A percentile compares a stretch with the other conserved stretches of the same genome.
These are phyloP conservation scores for Ricordea florida DNA, from an alignment of 92 coral and sea anemone species.

Conservation along the genomic window DNA sequence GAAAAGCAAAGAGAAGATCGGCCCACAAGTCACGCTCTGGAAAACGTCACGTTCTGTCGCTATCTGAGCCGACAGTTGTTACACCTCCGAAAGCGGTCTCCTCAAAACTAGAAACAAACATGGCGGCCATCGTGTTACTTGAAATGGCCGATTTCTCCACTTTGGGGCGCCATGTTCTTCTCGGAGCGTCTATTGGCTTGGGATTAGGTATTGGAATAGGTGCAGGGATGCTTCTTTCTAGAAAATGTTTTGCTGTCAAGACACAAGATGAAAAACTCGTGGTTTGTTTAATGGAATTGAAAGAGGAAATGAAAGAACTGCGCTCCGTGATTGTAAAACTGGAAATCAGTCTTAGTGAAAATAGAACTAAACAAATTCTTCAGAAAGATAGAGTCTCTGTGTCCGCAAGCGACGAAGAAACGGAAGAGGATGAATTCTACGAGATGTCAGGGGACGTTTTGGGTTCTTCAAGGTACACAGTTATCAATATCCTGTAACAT, in stretches of 20 bases:
- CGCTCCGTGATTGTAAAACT: constrained; percentile 60
- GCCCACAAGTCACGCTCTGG: background rate
- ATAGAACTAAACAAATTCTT: background rate
- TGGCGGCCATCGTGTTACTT: constrained; percentile 60
- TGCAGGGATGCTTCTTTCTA: constrained; percentile 65
- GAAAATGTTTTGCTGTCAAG: constrained; percentile 33
- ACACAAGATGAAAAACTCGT: constrained; percentile 62
- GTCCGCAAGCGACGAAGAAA: constrained; percentile 42
- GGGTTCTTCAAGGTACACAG: constrained; percentile 7
- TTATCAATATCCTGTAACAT: too few species aligned
- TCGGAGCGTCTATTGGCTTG: constrained; percentile 83
- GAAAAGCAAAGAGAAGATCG: background rate
- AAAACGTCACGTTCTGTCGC: background rate
- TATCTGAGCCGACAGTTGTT: too few species aligned
- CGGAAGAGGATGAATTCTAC: constrained; percentile 82
- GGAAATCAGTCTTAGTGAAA: constrained; percentile 11
- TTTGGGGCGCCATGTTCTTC: constrained; percentile 57
- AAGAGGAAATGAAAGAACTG: constrained; percentile 76
- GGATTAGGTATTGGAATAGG: constrained; percentile 88
- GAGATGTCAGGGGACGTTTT: constrained; percentile 77
- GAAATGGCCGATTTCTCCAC: constrained; percentile 32
- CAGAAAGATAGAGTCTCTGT: background rate
- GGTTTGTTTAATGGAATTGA: constrained; percentile 62
- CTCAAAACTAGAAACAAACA: constrained; percentile 37
- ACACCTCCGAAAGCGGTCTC: too few species aligned